Evolutionary conservation across 1,140 invertebrate genomes (phyloP), one percentile per base, ranked within the genome.

Genomic region (Hyles euphorbiae): DNA sequence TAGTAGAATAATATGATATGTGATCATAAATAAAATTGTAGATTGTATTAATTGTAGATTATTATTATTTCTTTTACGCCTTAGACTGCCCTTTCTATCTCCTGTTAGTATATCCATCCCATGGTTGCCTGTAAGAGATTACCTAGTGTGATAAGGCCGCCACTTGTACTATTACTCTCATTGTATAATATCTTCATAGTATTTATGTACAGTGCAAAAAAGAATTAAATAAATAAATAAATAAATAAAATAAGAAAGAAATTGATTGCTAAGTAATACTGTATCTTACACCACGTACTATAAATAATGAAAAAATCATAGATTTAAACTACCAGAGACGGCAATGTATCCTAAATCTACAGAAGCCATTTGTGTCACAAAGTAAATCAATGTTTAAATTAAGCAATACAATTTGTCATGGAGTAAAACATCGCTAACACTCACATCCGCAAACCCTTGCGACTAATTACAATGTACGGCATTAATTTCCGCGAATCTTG

Each of bases 311-410:
- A 46, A 46, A 3, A 46, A 5, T 6, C 11, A 46, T 9, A 8
- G 3, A 9, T 10, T 3, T 46, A 46, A 10, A 10, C 7, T 10
- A 46, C 44, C 4, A 46, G 9, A 46, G 11, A 10, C 11, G 11
- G 44, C 44, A 46, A 46, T 46, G 11, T 10, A 46, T 46, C 9
- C 44, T 10, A 46, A 10, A 10, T 9, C 11, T 7, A 11, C 44
- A 46, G 9, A 10, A 11, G 9, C 11, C 44, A 9, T 10, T 7
- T 6, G 6, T 22, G n/a, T 12, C 48, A 8, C n/a, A 50, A 32
- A 50, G n/a, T 12, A 12, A 50, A 50, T 7, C n/a, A 50, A 50
- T 50, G 8, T 12, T 50, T 50, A 8, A 50, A 50, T 50, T 22
- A 12, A 8, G 22, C 48, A 50, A 50, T 22, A 22, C 22, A 22